phyloP scores from a whole-genome alignment of 2,113 vertebrate species.

The Chaenogobius annularis region DNA sequence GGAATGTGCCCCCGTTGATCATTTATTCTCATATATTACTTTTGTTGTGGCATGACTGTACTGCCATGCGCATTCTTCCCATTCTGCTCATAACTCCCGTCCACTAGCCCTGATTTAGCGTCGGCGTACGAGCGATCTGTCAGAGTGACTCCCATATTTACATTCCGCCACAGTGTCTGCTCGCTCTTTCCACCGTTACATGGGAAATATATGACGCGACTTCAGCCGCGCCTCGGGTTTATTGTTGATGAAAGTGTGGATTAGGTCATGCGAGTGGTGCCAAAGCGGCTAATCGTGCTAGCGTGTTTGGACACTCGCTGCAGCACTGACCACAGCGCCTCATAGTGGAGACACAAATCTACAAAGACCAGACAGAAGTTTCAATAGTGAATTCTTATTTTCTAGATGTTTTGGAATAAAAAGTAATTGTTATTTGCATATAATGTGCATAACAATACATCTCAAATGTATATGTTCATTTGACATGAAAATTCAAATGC shows the following conservation, averaged over 20 bases:
- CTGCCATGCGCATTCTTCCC: neutral
- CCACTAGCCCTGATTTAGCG: slow-evolving; percentile 34
- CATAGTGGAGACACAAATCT: neutral
- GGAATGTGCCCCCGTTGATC: neutral
- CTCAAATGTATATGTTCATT: too few species aligned
- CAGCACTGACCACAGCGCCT: neutral
- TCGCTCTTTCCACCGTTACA: slow-evolving; percentile 68
- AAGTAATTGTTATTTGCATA: too few species aligned
- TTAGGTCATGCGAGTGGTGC: slow-evolving; percentile 19
- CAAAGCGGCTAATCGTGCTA: neutral
- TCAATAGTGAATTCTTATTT: too few species aligned
- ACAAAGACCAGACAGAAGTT: neutral
- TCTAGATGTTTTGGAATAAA: too few species aligned
- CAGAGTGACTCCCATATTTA: slow-evolving; percentile 64
- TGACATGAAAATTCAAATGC: too few species aligned
- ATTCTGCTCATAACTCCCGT: slow-evolving; percentile 22
- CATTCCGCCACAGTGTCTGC: slow-evolving; percentile 59
- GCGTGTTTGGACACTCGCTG: neutral
- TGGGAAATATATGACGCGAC: slow-evolving; percentile 53
- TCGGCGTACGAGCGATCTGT: slow-evolving; percentile 31
- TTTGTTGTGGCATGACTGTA: neutral
- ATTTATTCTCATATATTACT: neutral
- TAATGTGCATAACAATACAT: too few species aligned
- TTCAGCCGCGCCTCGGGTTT: slow-evolving; percentile 30
- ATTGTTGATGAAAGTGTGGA: slow-evolving; percentile 38